A percentile compares a stretch with the other conserved stretches of the same genome.
phyloP scores from a whole-genome alignment of 1,140 invertebrate genomes.

The Philopotamus ludificatus region DNA sequence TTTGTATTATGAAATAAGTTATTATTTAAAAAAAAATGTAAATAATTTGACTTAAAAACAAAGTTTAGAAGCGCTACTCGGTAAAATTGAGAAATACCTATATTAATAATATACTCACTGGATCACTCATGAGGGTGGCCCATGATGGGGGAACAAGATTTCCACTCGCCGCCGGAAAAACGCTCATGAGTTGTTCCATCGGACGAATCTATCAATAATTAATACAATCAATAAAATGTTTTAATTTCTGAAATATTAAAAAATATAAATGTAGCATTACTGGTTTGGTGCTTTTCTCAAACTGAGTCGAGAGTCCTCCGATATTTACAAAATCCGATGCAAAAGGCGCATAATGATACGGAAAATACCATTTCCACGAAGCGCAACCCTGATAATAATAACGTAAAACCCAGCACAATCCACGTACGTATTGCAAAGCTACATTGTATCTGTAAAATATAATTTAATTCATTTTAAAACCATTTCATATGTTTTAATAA shows the following conservation, averaged over 20 bases:
- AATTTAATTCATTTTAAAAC: not conserved
- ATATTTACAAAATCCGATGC: slow-evolving; percentile 98
- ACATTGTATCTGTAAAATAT: slow-evolving; percentile 70
- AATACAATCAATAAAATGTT: not conserved
- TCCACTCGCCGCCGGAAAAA: slow-evolving; percentile 96
- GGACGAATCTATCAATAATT: slow-evolving; percentile 79
- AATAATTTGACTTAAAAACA: no score
- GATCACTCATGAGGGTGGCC: slow-evolving; percentile 91
- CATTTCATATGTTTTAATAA: slow-evolving; percentile 2
- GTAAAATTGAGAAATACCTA: not conserved
- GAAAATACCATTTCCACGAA: slow-evolving; percentile 99
- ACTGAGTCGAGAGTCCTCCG: slow-evolving; percentile 77
- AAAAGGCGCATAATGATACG: slow-evolving; percentile 99
- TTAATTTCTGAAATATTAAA: not conserved
- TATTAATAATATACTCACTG: slow-evolving; percentile 59
- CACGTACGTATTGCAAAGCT: slow-evolving; percentile 90
- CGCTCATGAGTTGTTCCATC: slow-evolving; percentile 97
- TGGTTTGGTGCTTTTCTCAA: slow-evolving; percentile 85
- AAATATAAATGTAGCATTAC: slow-evolving; percentile 50
- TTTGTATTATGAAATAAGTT: not conserved
- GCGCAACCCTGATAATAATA: slow-evolving; percentile 99
- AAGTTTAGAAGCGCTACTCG: no score
- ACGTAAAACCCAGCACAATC: slow-evolving; percentile 95
- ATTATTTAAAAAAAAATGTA: slow-evolving; percentile 2
- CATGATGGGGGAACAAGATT: slow-evolving; percentile 91